Evolutionary conservation across 2,888 invertebrate species (phyloP).

Genomic region (Phyllotreta striolata): DNA sequence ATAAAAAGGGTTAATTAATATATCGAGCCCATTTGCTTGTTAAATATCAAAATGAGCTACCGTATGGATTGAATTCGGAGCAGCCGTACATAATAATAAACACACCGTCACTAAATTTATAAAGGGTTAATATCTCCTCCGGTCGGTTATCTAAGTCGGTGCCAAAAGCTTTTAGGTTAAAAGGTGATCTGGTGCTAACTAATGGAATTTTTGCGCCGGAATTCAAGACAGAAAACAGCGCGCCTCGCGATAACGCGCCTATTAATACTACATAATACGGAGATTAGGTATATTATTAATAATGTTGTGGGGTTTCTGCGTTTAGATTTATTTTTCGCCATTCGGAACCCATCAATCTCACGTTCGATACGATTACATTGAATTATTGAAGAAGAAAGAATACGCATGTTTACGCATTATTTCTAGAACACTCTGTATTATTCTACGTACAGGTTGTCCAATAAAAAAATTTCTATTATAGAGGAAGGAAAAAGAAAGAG

Average conservation of each 20-base stretch:
- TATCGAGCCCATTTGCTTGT: neutral
- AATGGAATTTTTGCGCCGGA: constrained; percentile 59
- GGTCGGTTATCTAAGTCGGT: constrained; percentile 51
- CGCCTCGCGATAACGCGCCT: constrained; percentile 44
- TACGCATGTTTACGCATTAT: too few species aligned
- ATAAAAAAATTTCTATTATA: too few species aligned
- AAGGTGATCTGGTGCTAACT: constrained; percentile 64
- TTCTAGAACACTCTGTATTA: too few species aligned
- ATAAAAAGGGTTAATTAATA: too few species aligned
- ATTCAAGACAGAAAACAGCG: constrained; percentile 53
- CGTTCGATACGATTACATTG: too few species aligned
- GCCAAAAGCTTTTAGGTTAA: constrained; percentile 63
- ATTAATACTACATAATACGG: constrained; percentile 48
- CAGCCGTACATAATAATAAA: constrained; percentile 17
- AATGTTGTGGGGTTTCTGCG: constrained; percentile 5
- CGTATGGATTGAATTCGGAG: constrained; percentile 1
- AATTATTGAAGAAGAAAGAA: too few species aligned
- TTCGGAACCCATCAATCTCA: neutral
- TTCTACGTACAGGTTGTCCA: too few species aligned
- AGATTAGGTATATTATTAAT: constrained; percentile 21
- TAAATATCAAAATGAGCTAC: constrained; percentile 14
- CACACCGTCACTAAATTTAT: constrained; percentile 25
- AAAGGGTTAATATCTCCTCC: constrained; percentile 44
- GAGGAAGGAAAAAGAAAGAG: too few species aligned
- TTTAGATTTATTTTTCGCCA: constrained; percentile 5